Conservation (phyloP, 2,113 vertebrate species). For the Thomomys bottae region DNA sequence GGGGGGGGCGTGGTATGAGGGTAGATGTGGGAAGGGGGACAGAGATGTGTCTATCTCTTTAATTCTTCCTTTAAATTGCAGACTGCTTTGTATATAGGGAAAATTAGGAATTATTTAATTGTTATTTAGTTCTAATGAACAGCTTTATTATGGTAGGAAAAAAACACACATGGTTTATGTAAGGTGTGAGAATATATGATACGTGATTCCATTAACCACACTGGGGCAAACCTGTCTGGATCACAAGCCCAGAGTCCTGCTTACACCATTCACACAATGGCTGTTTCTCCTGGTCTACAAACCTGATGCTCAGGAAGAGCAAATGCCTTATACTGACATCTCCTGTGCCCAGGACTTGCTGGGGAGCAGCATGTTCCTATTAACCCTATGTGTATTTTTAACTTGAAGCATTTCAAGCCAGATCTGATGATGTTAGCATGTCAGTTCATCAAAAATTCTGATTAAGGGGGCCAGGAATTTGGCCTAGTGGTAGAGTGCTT, state of each 20-base stretch:
- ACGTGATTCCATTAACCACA: conserved; percentile 24
- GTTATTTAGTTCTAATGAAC: conserved; percentile 28
- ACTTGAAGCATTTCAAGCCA: not conserved
- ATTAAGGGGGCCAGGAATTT: not conserved
- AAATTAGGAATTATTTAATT: conserved; percentile 50
- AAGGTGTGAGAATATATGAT: not conserved
- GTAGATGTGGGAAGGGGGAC: no score
- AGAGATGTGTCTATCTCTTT: conserved; percentile 26
- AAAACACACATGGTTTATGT: conserved; percentile 7
- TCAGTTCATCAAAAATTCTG: conserved; percentile 20
- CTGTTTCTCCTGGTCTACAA: not conserved
- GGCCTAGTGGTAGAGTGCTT: no score
- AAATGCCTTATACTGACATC: not conserved
- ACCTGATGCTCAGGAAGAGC: not conserved
- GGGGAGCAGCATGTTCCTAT: not conserved
- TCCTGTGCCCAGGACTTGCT: not conserved
- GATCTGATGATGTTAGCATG: not conserved
- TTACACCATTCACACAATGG: not conserved
- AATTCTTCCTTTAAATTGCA: conserved; percentile 62
- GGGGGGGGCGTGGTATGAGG: no score
- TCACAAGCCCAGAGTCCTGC: not conserved
- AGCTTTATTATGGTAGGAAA: conserved; percentile 56
- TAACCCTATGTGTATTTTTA: not conserved
- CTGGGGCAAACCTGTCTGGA: conserved; percentile 29
- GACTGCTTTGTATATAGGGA: not conserved